Evolutionary conservation across 2,797 vertebrate genomes (phyloP).

Genomic region (Neostethus bicornis): DNA sequence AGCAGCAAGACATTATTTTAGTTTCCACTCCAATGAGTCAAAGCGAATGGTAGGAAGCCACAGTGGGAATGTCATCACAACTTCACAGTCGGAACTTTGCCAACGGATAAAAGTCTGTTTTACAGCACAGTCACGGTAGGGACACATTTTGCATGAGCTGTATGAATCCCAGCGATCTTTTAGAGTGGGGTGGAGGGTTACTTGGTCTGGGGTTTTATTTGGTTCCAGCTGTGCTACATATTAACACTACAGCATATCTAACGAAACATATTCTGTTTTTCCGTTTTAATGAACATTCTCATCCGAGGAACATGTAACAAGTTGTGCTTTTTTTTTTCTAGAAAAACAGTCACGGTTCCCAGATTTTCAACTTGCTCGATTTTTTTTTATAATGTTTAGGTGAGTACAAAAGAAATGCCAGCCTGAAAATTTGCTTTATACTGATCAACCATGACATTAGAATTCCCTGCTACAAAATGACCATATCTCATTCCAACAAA

Average conservation of each 20-base stretch:
- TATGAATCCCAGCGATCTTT: conserved; percentile 11
- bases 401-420: too few relatives aligned
- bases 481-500: too few relatives aligned
- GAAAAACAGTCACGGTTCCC: too few relatives aligned
- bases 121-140: conserved; percentile 24
- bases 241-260: conserved; percentile 21
- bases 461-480: too few relatives aligned
- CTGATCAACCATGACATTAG: too few relatives aligned
- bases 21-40: conserved; percentile 42
- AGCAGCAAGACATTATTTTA: conserved; percentile 30
- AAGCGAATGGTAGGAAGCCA: conserved; percentile 29
- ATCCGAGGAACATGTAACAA: conserved; percentile 15
- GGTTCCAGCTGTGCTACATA: conserved; percentile 15
- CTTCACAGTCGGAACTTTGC: conserved; percentile 11
- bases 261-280: conserved; percentile 7
- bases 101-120: conserved; percentile 42
- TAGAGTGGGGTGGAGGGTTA: conserved; percentile 3
- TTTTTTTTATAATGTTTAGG: too few relatives aligned
- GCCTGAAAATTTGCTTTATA: too few relatives aligned
- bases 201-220: conserved; percentile 1
- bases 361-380: too few relatives aligned
- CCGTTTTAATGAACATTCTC: conserved; percentile 20
- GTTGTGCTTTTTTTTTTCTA: conserved; percentile 18
- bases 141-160: conserved; percentile 36
- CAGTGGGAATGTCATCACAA: conserved; percentile 29